Evolutionary conservation across 53 echinoderm and acorn worm species (phyloP), one percentile per base, ranked within the genome.

Genomic region (Crossaster papposus): DNA sequence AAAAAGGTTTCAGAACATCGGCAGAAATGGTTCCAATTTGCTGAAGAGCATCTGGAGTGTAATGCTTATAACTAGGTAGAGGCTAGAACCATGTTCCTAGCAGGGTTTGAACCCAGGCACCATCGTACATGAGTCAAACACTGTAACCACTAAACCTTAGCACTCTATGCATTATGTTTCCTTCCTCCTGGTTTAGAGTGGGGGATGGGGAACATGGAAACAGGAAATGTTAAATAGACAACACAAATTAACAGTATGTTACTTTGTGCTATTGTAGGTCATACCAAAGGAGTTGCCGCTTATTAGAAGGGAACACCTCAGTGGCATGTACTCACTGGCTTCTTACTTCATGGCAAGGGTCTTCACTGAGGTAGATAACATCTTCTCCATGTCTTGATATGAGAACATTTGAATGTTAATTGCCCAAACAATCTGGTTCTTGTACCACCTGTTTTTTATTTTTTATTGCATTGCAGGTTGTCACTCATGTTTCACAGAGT

Each of bases 291-390:
- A 95, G 58, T 30, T 95, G 74, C 81, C 93, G 17, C 53, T 95
- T 54, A 81, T 95, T 58, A 80, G 81, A 36, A 83, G 95, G 81
- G 95, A 95, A 78, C 95, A 95, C 65, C 91, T 85, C 76, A 91
- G 93, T 29, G 95, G 95, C 23, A 95, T 93, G 95, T 95, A 95
- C 70, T 89, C 93, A 20, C 62, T 86, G 2, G 93, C 91, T 37
- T 62, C 73, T 18, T 93, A 91, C 54, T 90, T 95, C 55, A 33
- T 95, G 36, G 87, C 93, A 38, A 95, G 93, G 73, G 32, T 91
- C 5, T 30, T 89, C n/a, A 71, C 91, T n/a, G 95, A 95, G 75
- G 92, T 92, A 89, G 33, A 20, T 68, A 68, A 4, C 22, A 24
- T 68, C n/a, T 18, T 18, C 68, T 68, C n/a, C 24, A 2, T 68